Evolutionary conservation across 2,113 vertebrate genomes (phyloP).

Genomic region (Amphilophus citrinellus): DNA sequence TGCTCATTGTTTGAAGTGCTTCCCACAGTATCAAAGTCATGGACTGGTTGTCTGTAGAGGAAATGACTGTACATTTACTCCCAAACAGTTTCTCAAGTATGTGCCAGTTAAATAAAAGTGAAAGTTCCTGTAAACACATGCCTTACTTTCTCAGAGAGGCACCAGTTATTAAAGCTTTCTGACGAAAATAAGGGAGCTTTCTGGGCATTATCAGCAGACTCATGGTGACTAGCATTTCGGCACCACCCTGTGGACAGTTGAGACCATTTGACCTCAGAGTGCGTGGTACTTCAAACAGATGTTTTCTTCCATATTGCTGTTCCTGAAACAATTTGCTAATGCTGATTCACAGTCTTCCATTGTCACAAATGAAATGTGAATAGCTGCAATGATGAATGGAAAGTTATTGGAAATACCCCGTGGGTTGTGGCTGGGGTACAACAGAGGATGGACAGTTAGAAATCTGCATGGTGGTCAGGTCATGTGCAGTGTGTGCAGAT

Average conservation of each 20-base stretch:
- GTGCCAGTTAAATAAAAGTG: slow-evolving; percentile 7
- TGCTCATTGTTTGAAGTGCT: neutral
- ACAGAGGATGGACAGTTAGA: neutral
- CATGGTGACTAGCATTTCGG: slow-evolving; percentile 37
- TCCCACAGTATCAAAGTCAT: neutral
- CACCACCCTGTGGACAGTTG: neutral
- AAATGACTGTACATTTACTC: slow-evolving; percentile 26
- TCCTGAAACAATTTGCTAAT: neutral
- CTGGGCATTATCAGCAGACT: neutral
- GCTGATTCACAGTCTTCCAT: slow-evolving; percentile 56
- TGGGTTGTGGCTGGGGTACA: slow-evolving; percentile 1
- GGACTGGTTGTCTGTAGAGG: neutral
- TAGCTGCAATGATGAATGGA: slow-evolving; percentile 45
- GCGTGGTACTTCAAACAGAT: slow-evolving; percentile 22
- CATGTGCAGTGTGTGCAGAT: slow-evolving; percentile 34
- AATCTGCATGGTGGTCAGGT: slow-evolving; percentile 29
- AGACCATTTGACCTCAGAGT: slow-evolving; percentile 22
- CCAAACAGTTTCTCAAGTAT: neutral
- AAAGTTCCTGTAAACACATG: slow-evolving; percentile 8
- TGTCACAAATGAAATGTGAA: slow-evolving; percentile 36
- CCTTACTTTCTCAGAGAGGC: neutral
- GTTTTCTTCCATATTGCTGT: slow-evolving; percentile 28
- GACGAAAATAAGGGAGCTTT: neutral
- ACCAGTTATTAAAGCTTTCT: neutral
- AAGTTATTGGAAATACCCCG: slow-evolving; percentile 59